phyloP scores from a whole-genome alignment of 2,113 vertebrate genomes.

The Struthidea cinerea region DNA sequence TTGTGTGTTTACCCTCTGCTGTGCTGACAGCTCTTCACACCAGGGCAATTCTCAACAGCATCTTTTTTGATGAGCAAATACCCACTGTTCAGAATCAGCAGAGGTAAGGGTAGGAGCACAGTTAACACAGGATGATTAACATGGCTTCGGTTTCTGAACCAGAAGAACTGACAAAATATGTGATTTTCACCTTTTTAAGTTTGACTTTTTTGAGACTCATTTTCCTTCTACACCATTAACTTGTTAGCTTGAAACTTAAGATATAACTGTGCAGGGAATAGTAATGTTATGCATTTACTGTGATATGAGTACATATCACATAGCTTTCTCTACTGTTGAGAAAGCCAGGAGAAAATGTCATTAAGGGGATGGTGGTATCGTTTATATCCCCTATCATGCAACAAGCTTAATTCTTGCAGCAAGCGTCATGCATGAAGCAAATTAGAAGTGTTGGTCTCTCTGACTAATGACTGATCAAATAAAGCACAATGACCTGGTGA shows the following conservation, averaged over 20 bases:
- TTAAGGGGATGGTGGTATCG: background rate
- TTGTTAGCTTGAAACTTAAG: background rate
- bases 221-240: background rate
- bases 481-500: fast-evolving
- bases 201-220: background rate
- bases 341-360: background rate
- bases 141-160: background rate
- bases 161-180: background rate
- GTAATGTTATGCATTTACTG: background rate
- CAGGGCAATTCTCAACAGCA: background rate
- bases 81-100: background rate
- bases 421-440: background rate
- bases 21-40: background rate
- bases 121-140: background rate
- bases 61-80: background rate
- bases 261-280: background rate
- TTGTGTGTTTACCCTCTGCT: fast-evolving
- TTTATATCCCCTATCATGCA: background rate
- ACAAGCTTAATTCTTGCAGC: background rate
- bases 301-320: background rate
- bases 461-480: background rate
- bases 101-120: background rate
- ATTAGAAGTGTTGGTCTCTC: background rate
- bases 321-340: background rate
- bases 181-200: background rate